Evolutionary conservation across 2,113 vertebrate species (phyloP), one percentile per base, ranked within the genome.

Genomic region (Isurus oxyrinchus): DNA sequence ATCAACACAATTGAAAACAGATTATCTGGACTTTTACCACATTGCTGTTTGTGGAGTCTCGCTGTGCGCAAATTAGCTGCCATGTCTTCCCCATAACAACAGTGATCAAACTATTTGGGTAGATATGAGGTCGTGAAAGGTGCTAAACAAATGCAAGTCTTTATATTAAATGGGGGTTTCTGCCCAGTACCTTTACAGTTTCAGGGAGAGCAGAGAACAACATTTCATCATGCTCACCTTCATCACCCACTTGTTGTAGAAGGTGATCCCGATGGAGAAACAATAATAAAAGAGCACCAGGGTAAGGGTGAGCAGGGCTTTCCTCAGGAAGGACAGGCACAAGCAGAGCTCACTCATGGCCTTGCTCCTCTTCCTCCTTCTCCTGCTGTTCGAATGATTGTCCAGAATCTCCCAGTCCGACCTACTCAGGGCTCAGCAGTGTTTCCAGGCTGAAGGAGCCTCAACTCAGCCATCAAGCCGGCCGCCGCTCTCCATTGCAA

Each of bases 191-290:
- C 5, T 95, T 13, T 31, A 27, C 13, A 7, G 87, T 0, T 8
- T 16, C 7, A 0, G n/a, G 59, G 96, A 5, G 0, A 16, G 27
- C 31, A 27, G 8, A 57, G 53, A 23, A 55, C 53, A 88, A 31
- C 31, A 5, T 5, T 69, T n/a, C 14, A 63, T 40, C 35, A 19
- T 6, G 0, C 25, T 61, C 97, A 99, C 99, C 98, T 98, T 98
- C 96, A 99, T 98, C 13, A 99, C 98, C 99, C 99, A 99, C 97
- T 99, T 99, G 98, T 99, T 99, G 97, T 99, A 99, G 98, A 99
- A 99, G 61, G 99, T 99, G 98, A 99, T 99, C 96, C 99, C 98
- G 14, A 99, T 99, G 76, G 99, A 99, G 98, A 99, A 99, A 97
- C 97, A 97, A 96, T 99, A 99, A 96, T 98, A 99, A n/a, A 98